These are phyloP conservation scores for Miichthys miiuy DNA, from an alignment of 2,797 vertebrate genomes.

Conservation along the genomic window DNA sequence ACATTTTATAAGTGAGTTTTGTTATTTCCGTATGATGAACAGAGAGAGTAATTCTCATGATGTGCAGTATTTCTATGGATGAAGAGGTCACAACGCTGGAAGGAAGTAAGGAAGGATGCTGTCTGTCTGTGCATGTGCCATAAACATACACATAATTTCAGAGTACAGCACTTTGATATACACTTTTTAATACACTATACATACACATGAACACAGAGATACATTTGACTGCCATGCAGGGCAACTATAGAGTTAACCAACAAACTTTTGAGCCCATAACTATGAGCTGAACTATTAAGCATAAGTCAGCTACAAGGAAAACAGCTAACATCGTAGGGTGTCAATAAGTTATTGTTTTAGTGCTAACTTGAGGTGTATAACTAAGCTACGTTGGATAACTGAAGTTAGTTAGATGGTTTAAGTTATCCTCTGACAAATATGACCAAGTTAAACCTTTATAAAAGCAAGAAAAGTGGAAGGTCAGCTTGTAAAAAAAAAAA, in stretches of 20 bases:
- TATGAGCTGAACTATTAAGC: background rate
- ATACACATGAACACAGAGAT: background rate
- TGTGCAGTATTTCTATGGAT: background rate
- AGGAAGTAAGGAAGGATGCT: background rate
- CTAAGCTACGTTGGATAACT: background rate
- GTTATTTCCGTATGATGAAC: background rate
- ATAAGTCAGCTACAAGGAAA: background rate
- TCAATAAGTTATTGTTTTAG: background rate
- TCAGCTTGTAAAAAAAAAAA: conserved; percentile 40
- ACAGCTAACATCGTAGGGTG: background rate
- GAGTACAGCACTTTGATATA: background rate
- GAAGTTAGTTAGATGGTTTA: background rate
- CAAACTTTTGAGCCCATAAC: background rate
- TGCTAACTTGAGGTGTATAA: background rate
- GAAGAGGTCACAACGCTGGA: background rate
- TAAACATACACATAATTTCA: background rate
- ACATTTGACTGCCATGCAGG: background rate
- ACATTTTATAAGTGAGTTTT: no score
- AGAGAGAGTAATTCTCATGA: background rate
- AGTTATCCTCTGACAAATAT: background rate
- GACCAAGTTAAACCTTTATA: background rate
- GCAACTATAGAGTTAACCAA: background rate
- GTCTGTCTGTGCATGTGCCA: background rate
- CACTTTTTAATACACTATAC: background rate
- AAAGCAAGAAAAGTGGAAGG: background rate